phyloP scores from a whole-genome alignment of 2,797 vertebrate species.

The Schizopygopsis pylzovi region DNA sequence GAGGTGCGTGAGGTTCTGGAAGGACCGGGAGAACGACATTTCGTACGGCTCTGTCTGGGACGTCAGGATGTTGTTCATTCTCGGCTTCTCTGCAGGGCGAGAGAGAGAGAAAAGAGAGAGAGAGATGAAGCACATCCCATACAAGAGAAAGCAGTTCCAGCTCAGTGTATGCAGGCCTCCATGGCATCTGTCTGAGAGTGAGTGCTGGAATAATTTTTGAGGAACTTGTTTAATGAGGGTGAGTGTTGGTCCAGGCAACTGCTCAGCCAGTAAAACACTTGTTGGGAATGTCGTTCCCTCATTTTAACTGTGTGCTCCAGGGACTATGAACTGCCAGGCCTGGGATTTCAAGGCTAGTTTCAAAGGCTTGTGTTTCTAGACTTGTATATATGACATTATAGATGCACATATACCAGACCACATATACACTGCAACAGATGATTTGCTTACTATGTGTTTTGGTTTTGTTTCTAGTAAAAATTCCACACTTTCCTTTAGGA shows the following conservation, averaged over 20 bases:
- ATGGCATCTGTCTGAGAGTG: background rate
- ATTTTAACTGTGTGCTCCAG: background rate
- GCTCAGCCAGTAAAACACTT: slow-evolving; percentile 11
- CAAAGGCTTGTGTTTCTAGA: slow-evolving; percentile 12
- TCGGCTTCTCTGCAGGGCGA: slow-evolving; percentile 84
- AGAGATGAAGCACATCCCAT: slow-evolving; percentile 8
- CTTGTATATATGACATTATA: background rate
- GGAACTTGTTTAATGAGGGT: slow-evolving; percentile 12
- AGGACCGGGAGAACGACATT: slow-evolving; percentile 94
- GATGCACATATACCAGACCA: background rate
- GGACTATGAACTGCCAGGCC: background rate
- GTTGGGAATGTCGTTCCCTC: slow-evolving; percentile 5
- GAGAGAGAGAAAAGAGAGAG: slow-evolving; percentile 1
- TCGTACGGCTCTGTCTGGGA: slow-evolving; percentile 97
- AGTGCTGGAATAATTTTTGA: background rate
- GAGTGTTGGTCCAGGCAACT: background rate
- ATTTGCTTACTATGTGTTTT: background rate
- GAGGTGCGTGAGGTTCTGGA: slow-evolving; percentile 96
- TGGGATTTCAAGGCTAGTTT: slow-evolving; percentile 1
- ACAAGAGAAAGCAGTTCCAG: slow-evolving; percentile 21
- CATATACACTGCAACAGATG: background rate
- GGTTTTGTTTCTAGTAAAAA: background rate
- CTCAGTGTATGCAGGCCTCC: slow-evolving; percentile 50
- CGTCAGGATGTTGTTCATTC: slow-evolving; percentile 96
- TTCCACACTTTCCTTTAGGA: background rate